A percentile compares a stretch with the other conserved stretches of the same genome.
Conservation (phyloP, 2,797 vertebrate species). For the Fringilla coelebs region DNA sequence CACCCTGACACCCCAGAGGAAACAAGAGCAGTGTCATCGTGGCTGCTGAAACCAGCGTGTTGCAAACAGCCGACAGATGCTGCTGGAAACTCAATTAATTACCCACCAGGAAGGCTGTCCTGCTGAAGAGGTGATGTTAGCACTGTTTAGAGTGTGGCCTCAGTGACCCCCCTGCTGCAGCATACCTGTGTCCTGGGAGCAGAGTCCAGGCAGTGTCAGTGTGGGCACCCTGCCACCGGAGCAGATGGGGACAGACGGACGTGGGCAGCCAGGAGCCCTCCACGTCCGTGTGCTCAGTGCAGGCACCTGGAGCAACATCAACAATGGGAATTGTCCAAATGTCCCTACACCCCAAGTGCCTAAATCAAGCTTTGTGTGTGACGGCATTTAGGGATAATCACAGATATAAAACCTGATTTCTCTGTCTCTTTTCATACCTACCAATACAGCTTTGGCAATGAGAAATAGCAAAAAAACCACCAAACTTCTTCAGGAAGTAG, state of each 20-base stretch:
- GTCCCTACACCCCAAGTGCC: background rate
- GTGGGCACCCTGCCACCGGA: background rate
- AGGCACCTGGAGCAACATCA: background rate
- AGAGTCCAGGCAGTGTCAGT: background rate
- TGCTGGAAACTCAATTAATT: slow-evolving; percentile 31
- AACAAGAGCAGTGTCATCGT: fast-evolving
- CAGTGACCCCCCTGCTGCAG: background rate
- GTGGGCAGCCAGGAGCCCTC: background rate
- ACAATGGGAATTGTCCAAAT: background rate
- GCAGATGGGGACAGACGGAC: background rate
- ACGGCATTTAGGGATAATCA: background rate
- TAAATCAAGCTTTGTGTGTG: background rate
- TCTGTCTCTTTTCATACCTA: background rate
- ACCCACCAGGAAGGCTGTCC: background rate
- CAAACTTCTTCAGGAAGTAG: background rate
- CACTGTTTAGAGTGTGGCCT: background rate
- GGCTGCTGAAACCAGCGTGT: background rate
- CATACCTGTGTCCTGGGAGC: background rate
- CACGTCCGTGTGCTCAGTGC: fast-evolving
- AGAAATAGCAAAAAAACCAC: background rate
- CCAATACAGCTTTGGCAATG: background rate
- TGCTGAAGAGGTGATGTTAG: background rate
- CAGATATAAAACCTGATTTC: background rate
- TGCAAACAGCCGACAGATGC: background rate
- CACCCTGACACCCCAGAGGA: background rate